Conservation (phyloP, 2,113 vertebrate genomes). For the Petaurus breviceps region DNA sequence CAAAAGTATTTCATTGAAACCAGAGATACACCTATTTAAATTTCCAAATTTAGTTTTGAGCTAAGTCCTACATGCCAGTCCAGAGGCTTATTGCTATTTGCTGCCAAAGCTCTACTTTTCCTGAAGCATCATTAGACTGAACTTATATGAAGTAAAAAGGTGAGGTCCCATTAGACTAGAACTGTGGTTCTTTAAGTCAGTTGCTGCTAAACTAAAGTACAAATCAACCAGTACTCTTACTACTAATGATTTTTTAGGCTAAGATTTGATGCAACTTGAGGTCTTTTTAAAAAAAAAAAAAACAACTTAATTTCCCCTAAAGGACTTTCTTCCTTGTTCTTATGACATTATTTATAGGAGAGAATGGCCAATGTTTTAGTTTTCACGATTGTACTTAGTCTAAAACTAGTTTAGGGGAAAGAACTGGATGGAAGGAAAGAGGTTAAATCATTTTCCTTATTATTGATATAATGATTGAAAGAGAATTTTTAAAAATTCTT, state of each 20-base stretch:
- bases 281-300: background rate
- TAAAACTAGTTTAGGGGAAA: background rate
- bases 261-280: background rate
- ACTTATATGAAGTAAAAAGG: constrained; percentile 51
- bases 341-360: background rate
- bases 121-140: constrained; percentile 61
- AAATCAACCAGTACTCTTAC: background rate
- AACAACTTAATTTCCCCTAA: constrained; percentile 18
- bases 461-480: constrained; percentile 26
- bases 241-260: constrained; percentile 4
- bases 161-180: constrained; percentile 57
- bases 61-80: constrained; percentile 1
- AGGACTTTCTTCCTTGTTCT: constrained; percentile 42
- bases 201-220: constrained; percentile 20
- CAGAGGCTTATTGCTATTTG: constrained; percentile 57
- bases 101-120: constrained; percentile 61
- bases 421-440: background rate
- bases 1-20: constrained; percentile 81
- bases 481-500: background rate
- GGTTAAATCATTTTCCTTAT: background rate
- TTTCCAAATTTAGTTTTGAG: constrained; percentile 62
- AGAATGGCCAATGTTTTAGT: background rate
- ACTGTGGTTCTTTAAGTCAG: constrained; percentile 3
- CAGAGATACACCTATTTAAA: constrained; percentile 74
- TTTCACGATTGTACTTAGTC: background rate